Conservation (phyloP, 1,140 invertebrate genomes). For the Cheumatopsyche charites region DNA sequence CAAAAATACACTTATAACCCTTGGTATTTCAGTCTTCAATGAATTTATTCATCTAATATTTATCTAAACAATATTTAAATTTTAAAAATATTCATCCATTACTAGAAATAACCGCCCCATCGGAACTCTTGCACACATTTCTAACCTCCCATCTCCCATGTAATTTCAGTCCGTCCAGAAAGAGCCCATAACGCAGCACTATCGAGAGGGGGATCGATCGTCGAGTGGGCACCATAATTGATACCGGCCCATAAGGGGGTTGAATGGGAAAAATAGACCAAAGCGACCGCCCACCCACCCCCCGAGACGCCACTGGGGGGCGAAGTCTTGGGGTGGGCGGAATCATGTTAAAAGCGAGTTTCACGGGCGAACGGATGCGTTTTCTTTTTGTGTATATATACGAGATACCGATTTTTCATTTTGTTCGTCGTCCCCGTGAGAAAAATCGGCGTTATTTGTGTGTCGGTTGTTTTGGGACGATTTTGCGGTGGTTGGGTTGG, state of each 20-base stretch:
- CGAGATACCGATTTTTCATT: background rate
- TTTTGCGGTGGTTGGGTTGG: no score
- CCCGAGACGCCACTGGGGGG: background rate
- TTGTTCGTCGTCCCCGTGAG: background rate
- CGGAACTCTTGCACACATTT: no score
- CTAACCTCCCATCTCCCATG: no score
- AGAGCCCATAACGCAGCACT: background rate
- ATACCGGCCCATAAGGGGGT: conserved; percentile 37
- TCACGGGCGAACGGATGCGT: conserved; percentile 41
- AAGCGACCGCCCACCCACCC: background rate
- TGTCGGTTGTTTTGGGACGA: no score
- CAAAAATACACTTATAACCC: no score
- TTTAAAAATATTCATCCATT: no score
- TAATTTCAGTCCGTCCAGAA: no score
- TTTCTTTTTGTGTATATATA: conserved; percentile 25
- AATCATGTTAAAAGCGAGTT: conserved; percentile 46
- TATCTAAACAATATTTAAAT: no score
- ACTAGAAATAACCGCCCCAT: no score
- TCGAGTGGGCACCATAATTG: conserved; percentile 34
- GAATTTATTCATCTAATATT: no score
- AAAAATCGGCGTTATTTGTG: background rate
- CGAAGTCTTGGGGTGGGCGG: background rate
- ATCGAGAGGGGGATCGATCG: conserved; percentile 43
- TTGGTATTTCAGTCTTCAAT: no score
- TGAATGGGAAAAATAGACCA: conserved; percentile 39